Conservation (phyloP, 2,113 vertebrate species). For the Nothobranchius furzeri region DNA sequence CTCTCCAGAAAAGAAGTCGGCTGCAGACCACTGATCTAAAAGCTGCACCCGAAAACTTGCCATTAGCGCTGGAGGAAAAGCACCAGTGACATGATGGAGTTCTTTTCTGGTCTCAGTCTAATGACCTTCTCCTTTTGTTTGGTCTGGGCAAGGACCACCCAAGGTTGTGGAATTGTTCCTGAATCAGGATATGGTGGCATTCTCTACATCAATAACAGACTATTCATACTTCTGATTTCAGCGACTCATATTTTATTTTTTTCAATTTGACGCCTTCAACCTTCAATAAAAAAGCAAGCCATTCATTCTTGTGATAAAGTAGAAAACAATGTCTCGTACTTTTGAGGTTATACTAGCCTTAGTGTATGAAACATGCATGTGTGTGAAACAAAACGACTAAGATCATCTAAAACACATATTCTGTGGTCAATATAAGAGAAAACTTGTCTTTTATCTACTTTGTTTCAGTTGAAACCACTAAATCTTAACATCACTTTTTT, state of each 20-base stretch:
- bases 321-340: neutral
- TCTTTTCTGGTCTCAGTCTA: slow-evolving; percentile 34
- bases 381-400: too few species aligned
- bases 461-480: too few species aligned
- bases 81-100: slow-evolving; percentile 41
- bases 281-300: neutral
- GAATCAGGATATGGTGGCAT: neutral
- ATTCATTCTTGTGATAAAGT: neutral
- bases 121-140: slow-evolving; percentile 26
- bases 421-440: too few species aligned
- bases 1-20: slow-evolving; percentile 67
- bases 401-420: too few species aligned
- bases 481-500: too few species aligned
- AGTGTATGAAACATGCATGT: too few species aligned
- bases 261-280: neutral
- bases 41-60: slow-evolving; percentile 28
- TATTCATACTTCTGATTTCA: neutral
- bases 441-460: too few species aligned
- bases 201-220: neutral
- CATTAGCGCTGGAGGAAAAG: slow-evolving; percentile 41
- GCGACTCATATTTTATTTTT: neutral
- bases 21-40: slow-evolving; percentile 46
- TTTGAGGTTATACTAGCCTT: too few species aligned
- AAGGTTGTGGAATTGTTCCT: neutral
- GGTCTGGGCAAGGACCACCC: slow-evolving; percentile 8